Evolutionary conservation across 2,888 invertebrate species (phyloP).

Genomic region (Byasa hedistus): DNA sequence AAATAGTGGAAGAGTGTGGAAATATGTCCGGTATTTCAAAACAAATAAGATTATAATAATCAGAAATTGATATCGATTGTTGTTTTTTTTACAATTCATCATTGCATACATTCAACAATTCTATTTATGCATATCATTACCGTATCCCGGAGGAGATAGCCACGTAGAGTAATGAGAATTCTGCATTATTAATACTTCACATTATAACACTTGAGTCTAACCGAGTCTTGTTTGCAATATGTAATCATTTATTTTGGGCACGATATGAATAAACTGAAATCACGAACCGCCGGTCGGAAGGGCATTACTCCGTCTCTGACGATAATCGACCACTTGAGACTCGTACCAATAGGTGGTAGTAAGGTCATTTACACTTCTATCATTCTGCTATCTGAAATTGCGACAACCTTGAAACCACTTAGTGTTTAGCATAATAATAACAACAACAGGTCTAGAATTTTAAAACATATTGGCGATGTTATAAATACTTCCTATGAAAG

Average conservation of each 20-base stretch:
- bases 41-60: constrained; percentile 11
- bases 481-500: constrained; percentile 25
- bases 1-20: constrained; percentile 26
- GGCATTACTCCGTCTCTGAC: constrained; percentile 60
- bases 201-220: constrained; percentile 31
- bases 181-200: constrained; percentile 7
- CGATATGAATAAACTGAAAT: constrained; percentile 57
- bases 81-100: not conserved
- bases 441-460: not conserved
- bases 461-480: constrained; percentile 1
- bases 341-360: constrained; percentile 29
- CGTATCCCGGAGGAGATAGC: too few species aligned
- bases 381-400: not conserved
- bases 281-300: constrained; percentile 63
- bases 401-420: constrained; percentile 6
- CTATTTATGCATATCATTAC: not conserved
- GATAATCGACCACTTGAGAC: constrained; percentile 44
- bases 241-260: constrained; percentile 52
- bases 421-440: not conserved
- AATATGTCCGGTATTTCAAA: constrained; percentile 8
- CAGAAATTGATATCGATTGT: not conserved
- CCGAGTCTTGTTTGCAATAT: constrained; percentile 37
- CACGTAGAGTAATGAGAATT: not conserved
- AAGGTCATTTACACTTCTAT: constrained; percentile 22
- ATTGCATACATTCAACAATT: not conserved